These are phyloP conservation scores for Bufo bufo DNA, from an alignment of 2,113 vertebrate genomes.

Conservation along the genomic window DNA sequence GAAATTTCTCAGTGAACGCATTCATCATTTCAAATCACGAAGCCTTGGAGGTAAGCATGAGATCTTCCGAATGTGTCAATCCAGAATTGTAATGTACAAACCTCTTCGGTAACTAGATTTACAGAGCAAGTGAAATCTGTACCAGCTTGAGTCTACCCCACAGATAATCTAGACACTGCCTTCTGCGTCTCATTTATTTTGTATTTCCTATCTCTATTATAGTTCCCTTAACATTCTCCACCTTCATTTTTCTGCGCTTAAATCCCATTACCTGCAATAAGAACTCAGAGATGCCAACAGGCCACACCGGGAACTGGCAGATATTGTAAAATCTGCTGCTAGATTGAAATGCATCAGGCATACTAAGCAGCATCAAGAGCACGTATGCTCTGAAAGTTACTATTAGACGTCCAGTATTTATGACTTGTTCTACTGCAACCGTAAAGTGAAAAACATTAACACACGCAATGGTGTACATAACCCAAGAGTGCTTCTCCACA, in stretches of 20 bases:
- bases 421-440: slow-evolving; percentile 37
- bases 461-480: slow-evolving; percentile 9
- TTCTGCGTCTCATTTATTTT: slow-evolving; percentile 16
- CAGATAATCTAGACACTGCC: slow-evolving; percentile 16
- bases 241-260: slow-evolving; percentile 17
- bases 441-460: slow-evolving; percentile 49
- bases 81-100: slow-evolving; percentile 25
- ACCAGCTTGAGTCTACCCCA: slow-evolving; percentile 8
- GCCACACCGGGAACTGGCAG: not conserved
- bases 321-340: slow-evolving; percentile 25
- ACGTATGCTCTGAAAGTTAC: slow-evolving; percentile 14
- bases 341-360: slow-evolving; percentile 29
- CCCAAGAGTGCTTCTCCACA: slow-evolving; percentile 10
- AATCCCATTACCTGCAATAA: slow-evolving; percentile 20
- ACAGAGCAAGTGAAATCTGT: not conserved
- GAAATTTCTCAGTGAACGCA: slow-evolving; percentile 12
- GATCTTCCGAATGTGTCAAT: slow-evolving; percentile 44
- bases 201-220: slow-evolving; percentile 24
- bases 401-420: slow-evolving; percentile 44
- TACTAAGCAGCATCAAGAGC: slow-evolving; percentile 1
- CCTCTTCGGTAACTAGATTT: slow-evolving; percentile 11
- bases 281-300: not conserved
- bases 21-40: slow-evolving; percentile 32
- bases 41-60: slow-evolving; percentile 33
- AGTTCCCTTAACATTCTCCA: not conserved